A percentile compares a stretch with the other conserved stretches of the same genome.
These are phyloP conservation scores for Serripes groenlandicus DNA, from an alignment of 2,888 invertebrate species.

Conservation along the genomic window DNA sequence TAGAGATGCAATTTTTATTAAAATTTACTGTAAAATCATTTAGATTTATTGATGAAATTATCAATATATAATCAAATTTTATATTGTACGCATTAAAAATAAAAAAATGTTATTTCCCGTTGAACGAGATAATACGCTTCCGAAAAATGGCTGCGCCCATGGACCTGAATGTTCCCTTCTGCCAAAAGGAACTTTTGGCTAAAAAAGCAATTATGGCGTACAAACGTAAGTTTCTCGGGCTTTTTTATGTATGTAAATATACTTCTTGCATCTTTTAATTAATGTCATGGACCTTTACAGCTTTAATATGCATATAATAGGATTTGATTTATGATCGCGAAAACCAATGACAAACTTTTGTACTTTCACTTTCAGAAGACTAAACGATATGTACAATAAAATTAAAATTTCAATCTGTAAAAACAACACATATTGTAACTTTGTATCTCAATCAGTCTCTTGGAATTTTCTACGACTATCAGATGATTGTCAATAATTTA, in stretches of 20 bases:
- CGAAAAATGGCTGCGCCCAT: constrained; percentile 66
- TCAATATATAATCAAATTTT: too few species aligned
- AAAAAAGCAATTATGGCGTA: constrained; percentile 62
- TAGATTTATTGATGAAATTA: too few species aligned
- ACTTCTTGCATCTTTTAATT: neutral
- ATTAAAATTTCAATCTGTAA: too few species aligned
- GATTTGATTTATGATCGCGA: neutral
- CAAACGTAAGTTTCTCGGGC: constrained; percentile 62
- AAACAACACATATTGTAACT: too few species aligned
- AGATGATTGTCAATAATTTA: too few species aligned
- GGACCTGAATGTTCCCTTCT: constrained; percentile 70
- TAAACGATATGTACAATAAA: too few species aligned
- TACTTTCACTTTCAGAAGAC: neutral
- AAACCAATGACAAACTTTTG: constrained; percentile 6
- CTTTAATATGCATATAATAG: neutral
- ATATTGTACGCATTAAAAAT: neutral
- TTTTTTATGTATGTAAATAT: neutral
- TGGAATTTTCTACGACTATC: too few species aligned
- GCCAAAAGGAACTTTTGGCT: constrained; percentile 49
- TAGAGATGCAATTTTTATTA: neutral
- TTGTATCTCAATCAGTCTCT: too few species aligned
- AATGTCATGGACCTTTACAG: neutral
- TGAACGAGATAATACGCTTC: neutral
- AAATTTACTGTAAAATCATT: neutral
- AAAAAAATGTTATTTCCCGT: constrained; percentile 6